Evolutionary conservation across 2,888 invertebrate genomes (phyloP).

Genomic region (Ochropleura plecta): DNA sequence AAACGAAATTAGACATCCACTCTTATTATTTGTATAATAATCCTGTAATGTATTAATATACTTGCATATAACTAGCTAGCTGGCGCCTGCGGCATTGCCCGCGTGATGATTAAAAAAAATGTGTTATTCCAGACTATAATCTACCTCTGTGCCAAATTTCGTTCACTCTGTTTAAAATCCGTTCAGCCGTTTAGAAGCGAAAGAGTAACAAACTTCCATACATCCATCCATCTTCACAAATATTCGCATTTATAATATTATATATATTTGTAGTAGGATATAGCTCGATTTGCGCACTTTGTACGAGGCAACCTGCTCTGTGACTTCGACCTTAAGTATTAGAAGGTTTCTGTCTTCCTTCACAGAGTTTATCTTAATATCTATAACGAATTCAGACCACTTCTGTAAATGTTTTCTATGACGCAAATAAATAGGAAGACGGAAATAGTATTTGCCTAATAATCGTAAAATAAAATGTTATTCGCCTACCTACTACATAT

Average conservation of each 20-base stretch:
- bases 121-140: no score
- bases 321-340: neutral
- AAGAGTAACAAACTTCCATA: no score
- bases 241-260: no score
- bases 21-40: neutral
- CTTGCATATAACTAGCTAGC: no score
- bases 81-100: no score
- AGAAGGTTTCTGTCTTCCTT: constrained; percentile 1
- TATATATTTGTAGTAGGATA: no score
- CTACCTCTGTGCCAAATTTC: no score
- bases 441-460: constrained; percentile 15
- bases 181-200: no score
- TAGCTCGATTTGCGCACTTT: neutral
- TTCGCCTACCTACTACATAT: constrained; percentile 13
- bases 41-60: neutral
- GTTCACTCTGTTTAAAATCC: no score
- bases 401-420: constrained; percentile 14
- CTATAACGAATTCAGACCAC: constrained; percentile 10
- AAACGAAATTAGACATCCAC: neutral
- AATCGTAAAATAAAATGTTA: constrained; percentile 1
- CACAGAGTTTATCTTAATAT: neutral
- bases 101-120: no score
- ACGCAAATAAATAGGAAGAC: constrained; percentile 40
- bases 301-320: neutral
- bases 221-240: no score